These are phyloP conservation scores for Synchiropus splendidus DNA, from an alignment of 2,113 vertebrate genomes.

Conservation along the genomic window DNA sequence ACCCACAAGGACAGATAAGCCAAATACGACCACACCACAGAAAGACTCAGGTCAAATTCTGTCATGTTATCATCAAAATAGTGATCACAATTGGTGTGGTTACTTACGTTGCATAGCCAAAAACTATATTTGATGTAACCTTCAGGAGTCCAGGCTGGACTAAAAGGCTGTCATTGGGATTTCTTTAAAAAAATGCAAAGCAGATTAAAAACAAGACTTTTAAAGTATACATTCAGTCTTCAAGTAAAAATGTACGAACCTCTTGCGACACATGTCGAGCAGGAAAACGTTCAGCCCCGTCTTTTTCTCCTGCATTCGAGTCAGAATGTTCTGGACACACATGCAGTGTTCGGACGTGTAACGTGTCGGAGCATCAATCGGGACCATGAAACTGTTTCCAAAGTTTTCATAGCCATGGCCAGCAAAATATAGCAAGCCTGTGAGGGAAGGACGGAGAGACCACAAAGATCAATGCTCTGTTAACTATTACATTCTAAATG, in stretches of 20 bases:
- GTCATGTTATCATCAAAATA: too few relatives aligned
- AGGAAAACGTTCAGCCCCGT: conserved; percentile 80
- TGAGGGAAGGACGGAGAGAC: neutral
- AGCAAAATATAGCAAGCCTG: conserved; percentile 80
- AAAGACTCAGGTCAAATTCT: too few relatives aligned
- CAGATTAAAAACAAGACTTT: neutral
- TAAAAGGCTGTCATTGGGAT: conserved; percentile 69
- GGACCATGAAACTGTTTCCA: conserved; percentile 86
- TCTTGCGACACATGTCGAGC: conserved; percentile 84
- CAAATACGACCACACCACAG: too few relatives aligned
- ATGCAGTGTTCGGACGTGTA: conserved; percentile 76
- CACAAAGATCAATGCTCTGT: neutral
- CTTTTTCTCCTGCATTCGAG: conserved; percentile 73
- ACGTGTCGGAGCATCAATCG: conserved; percentile 70
- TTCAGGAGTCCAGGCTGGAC: conserved; percentile 67
- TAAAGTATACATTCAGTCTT: too few relatives aligned
- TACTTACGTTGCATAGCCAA: conserved; percentile 81
- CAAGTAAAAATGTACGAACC: conserved; percentile 51
- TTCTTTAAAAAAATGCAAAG: conserved; percentile 62
- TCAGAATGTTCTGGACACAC: conserved; percentile 75
- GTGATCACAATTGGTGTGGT: too few relatives aligned
- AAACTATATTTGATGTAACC: conserved; percentile 81
- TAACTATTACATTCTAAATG: too few relatives aligned
- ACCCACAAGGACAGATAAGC: too few relatives aligned
- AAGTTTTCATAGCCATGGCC: conserved; percentile 83